A percentile compares a stretch with the other conserved stretches of the same genome.
Evolutionary conservation across 2,888 invertebrate genomes (phyloP).

Genomic region (Pseudococcus viburni): DNA sequence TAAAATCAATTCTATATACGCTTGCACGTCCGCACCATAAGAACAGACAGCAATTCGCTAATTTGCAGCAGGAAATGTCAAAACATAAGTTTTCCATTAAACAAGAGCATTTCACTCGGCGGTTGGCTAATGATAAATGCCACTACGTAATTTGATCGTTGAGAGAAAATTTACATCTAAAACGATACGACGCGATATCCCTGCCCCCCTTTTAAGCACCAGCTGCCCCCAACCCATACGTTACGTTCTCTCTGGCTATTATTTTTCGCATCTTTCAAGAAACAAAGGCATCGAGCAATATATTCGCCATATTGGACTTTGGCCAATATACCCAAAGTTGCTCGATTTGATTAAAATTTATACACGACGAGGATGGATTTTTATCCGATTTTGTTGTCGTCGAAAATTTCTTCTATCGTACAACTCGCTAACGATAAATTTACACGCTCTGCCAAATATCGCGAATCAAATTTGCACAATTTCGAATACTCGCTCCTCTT

Average conservation of each 20-base stretch:
- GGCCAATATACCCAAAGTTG: slow-evolving; percentile 7
- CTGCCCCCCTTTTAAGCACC: background rate
- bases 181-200: slow-evolving; percentile 18
- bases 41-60: slow-evolving; percentile 26
- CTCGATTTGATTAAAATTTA: slow-evolving; percentile 2
- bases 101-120: slow-evolving; percentile 18
- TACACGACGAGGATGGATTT: background rate
- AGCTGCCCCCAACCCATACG: background rate
- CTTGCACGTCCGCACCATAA: background rate
- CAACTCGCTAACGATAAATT: background rate
- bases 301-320: slow-evolving; percentile 7
- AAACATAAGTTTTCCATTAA: slow-evolving; percentile 43
- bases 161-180: slow-evolving; percentile 14
- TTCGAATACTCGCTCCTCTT: background rate
- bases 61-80: slow-evolving; percentile 36
- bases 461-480: background rate
- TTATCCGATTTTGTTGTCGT: background rate
- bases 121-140: slow-evolving; percentile 32
- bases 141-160: slow-evolving; percentile 34
- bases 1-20: slow-evolving; percentile 10
- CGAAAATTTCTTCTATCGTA: slow-evolving; percentile 7
- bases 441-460: background rate
- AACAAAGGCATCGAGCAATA: background rate
- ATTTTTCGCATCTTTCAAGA: background rate
- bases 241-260: background rate